These are phyloP conservation scores for Syngnathus acus DNA, from an alignment of 2,797 vertebrate genomes.

Conservation along the genomic window DNA sequence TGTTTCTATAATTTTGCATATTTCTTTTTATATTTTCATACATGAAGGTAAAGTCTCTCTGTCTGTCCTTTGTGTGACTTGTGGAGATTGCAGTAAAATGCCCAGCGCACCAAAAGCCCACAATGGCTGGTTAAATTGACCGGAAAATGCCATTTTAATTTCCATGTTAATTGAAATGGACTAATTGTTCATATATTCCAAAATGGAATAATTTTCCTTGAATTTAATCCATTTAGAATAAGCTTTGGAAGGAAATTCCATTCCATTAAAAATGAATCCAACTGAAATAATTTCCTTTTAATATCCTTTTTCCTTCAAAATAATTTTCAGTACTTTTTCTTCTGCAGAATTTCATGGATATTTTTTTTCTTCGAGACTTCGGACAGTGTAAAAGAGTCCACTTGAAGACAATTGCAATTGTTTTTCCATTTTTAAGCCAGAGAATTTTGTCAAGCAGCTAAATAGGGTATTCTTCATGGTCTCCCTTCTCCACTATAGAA, in stretches of 20 bases:
- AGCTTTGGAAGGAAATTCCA: slow-evolving; percentile 39
- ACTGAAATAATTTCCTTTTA: slow-evolving; percentile 37
- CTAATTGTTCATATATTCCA: slow-evolving; percentile 92
- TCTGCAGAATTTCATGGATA: slow-evolving; percentile 21
- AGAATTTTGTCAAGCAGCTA: slow-evolving; percentile 82
- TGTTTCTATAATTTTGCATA: slow-evolving; percentile 19
- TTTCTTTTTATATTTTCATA: neutral
- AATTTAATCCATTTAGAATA: slow-evolving; percentile 58
- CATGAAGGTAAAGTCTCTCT: slow-evolving; percentile 1
- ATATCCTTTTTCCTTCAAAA: slow-evolving; percentile 9
- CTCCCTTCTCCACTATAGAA: slow-evolving; percentile 98
- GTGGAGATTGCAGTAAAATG: slow-evolving; percentile 42
- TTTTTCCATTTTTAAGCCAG: slow-evolving; percentile 66
- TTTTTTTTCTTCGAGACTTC: slow-evolving; percentile 37
- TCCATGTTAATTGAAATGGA: slow-evolving; percentile 95
- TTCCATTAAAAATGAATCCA: slow-evolving; percentile 36
- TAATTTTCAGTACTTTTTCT: slow-evolving; percentile 21
- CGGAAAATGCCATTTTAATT: slow-evolving; percentile 98
- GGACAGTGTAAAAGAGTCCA: slow-evolving; percentile 60
- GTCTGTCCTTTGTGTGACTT: slow-evolving; percentile 28
- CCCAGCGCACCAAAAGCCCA: slow-evolving; percentile 61
- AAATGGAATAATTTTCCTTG: slow-evolving; percentile 61
- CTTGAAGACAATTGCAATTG: slow-evolving; percentile 71
- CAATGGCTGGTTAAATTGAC: slow-evolving; percentile 96
- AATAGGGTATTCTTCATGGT: slow-evolving; percentile 90